phyloP scores from a whole-genome alignment of 2,888 invertebrate genomes.

The Ligdia adustata region DNA sequence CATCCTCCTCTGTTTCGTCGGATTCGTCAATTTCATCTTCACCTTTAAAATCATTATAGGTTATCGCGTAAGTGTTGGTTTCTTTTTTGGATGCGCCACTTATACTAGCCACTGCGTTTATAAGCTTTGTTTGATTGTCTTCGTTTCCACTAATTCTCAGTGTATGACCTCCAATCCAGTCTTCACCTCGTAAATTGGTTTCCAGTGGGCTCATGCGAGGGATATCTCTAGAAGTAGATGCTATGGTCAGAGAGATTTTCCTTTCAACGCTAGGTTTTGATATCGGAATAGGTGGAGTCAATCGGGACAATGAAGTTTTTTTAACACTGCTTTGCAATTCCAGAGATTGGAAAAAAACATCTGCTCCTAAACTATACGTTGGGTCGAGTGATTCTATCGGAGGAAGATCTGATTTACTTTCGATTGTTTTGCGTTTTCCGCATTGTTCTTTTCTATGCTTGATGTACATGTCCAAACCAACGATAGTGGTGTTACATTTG shows the following conservation, averaged over 20 bases:
- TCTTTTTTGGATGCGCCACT: slow-evolving; percentile 84
- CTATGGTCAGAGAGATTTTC: slow-evolving; percentile 55
- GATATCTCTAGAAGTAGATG: slow-evolving; percentile 62
- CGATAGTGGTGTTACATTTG: slow-evolving; percentile 92
- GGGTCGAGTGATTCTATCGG: slow-evolving; percentile 70
- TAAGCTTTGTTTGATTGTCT: slow-evolving; percentile 85
- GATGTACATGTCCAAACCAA: slow-evolving; percentile 94
- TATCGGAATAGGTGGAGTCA: slow-evolving; percentile 72
- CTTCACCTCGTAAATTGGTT: slow-evolving; percentile 79
- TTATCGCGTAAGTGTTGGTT: slow-evolving; percentile 65
- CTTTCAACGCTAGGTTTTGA: slow-evolving; percentile 60
- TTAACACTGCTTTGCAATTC: slow-evolving; percentile 90
- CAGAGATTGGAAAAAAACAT: slow-evolving; percentile 93
- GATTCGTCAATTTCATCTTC: slow-evolving; percentile 81
- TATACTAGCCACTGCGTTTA: slow-evolving; percentile 87
- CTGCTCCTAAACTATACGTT: slow-evolving; percentile 88
- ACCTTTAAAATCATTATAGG: slow-evolving; percentile 67
- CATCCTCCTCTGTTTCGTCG: slow-evolving; percentile 85
- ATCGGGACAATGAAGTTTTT: slow-evolving; percentile 78
- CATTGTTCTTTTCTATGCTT: slow-evolving; percentile 91
- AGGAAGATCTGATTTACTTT: slow-evolving; percentile 58
- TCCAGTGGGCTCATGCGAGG: slow-evolving; percentile 72
- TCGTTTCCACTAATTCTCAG: slow-evolving; percentile 80
- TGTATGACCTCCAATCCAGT: slow-evolving; percentile 86
- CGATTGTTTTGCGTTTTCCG: slow-evolving; percentile 60